phyloP scores from a whole-genome alignment of 2,797 vertebrate genomes.

The Schizopygopsis malacanthus region DNA sequence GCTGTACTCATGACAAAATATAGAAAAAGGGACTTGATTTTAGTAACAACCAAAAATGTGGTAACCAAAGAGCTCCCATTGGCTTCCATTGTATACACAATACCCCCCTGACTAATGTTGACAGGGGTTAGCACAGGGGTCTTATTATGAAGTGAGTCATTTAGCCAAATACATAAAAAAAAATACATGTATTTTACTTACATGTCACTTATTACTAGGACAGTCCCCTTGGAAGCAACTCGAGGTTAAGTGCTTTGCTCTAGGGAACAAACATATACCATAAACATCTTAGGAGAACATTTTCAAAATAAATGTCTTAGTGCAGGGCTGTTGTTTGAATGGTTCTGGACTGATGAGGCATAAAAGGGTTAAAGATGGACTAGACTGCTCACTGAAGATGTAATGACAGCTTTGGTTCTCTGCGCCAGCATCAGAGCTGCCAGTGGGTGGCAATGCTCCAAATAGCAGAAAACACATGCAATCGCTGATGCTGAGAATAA shows the following conservation, averaged over 20 bases:
- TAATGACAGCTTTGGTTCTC: constrained; percentile 37
- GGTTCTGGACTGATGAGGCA: neutral
- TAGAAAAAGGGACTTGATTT: neutral
- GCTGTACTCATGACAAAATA: neutral
- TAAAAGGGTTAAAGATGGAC: constrained; percentile 23
- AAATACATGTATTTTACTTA: neutral
- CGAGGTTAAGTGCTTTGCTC: constrained; percentile 17
- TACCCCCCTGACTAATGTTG: too few relatives aligned
- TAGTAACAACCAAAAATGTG: neutral
- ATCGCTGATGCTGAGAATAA: neutral
- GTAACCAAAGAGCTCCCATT: too few relatives aligned
- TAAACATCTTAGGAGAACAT: neutral
- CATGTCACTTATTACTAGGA: constrained; percentile 19
- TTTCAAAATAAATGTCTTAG: neutral
- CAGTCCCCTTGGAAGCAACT: neutral
- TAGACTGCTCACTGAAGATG: constrained; percentile 11
- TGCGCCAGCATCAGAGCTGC: constrained; percentile 3
- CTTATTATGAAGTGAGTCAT: neutral
- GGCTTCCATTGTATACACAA: too few relatives aligned
- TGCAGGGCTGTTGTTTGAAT: neutral
- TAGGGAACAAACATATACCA: neutral
- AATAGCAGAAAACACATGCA: constrained; percentile 26
- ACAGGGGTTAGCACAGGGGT: neutral
- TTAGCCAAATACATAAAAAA: neutral
- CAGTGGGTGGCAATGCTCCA: constrained; percentile 29